Evolutionary conservation across 2,113 vertebrate species (phyloP), one percentile per base, ranked within the genome.

Genomic region (Pagrus major): DNA sequence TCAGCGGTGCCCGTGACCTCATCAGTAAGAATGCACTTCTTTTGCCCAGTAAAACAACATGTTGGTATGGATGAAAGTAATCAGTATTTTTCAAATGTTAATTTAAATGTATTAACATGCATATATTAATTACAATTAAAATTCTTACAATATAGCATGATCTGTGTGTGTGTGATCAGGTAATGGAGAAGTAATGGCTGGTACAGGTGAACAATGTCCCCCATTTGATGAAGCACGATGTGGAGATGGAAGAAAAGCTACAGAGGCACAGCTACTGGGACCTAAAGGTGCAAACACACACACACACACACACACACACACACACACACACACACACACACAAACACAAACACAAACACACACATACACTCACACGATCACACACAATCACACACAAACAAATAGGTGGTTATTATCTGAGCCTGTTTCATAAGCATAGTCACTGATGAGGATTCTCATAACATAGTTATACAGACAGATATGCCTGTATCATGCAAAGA

Each of bases 181-280:
- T 85, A 99, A 99, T 10, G 95, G 94, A 0, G 97, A 99, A 82
- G 95, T 98, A 1, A 93, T 99, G 5, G 98, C 97, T 10, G 98
- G 98, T 6, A 99, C 97, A 0, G 98, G 98, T 20, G 98, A 99
- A 60, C 97, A 99, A 73, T 99, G 98, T 89, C 95, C 98, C 21
- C 98, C 98, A 0, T 99, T 99, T 42, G 98, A 99, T 71, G 98
- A 99, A 79, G 97, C 96, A 2, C 94, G 97, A 56, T 99, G 98
- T 88, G 98, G 98, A 31, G 98, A 99, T 49, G 98, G 98, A 71
- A 97, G 97, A 69, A 99, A 98, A 87, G 98, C 98, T 0, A 95
- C 96, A 3, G 97, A 99, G 71, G 98, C 98, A 4, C 97, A 97
- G 5, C 96, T 99, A 21, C 96, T 98, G 94, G 98, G 97, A 74